A percentile compares a stretch with the other conserved stretches of the same genome.
Evolutionary conservation across 2,888 invertebrate genomes (phyloP).

Genomic region (Athripsodes cinereus): DNA sequence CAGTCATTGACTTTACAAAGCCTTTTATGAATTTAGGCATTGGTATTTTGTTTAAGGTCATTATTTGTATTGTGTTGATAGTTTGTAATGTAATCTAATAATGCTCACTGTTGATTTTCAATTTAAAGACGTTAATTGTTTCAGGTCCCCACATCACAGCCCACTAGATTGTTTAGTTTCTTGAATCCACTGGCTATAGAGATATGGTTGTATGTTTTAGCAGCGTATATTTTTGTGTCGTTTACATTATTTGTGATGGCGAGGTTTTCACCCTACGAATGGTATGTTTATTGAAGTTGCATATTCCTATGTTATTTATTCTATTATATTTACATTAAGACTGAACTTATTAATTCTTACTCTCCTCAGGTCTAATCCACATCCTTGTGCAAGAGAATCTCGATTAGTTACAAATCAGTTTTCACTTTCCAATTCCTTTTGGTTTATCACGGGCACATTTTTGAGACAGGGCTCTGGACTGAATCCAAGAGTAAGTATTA

Average conservation of each 20-base stretch:
- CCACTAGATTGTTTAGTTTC: slow-evolving; percentile 87
- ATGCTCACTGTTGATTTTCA: neutral
- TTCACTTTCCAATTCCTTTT: slow-evolving; percentile 92
- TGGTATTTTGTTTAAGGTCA: slow-evolving; percentile 89
- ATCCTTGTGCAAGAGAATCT: slow-evolving; percentile 73
- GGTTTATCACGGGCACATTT: slow-evolving; percentile 94
- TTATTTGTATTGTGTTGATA: slow-evolving; percentile 22
- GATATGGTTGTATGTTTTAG: slow-evolving; percentile 93
- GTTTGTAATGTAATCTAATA: neutral
- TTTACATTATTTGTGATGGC: slow-evolving; percentile 95
- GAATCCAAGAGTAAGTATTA: slow-evolving; percentile 72
- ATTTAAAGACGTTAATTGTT: slow-evolving; percentile 27
- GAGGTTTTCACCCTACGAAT: slow-evolving; percentile 94
- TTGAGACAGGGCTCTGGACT: slow-evolving; percentile 90
- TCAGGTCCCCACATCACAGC: slow-evolving; percentile 85
- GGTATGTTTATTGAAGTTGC: too few species aligned
- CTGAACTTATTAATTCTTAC: neutral
- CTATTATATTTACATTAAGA: too few species aligned
- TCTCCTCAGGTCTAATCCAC: slow-evolving; percentile 38
- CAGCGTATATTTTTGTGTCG: slow-evolving; percentile 90
- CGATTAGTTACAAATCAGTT: slow-evolving; percentile 94
- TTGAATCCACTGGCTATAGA: slow-evolving; percentile 93
- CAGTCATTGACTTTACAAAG: slow-evolving; percentile 95
- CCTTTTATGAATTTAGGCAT: slow-evolving; percentile 98
- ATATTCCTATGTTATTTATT: too few species aligned